Evolutionary conservation across 2,797 vertebrate genomes (phyloP).

Genomic region (Acanthornis magna): DNA sequence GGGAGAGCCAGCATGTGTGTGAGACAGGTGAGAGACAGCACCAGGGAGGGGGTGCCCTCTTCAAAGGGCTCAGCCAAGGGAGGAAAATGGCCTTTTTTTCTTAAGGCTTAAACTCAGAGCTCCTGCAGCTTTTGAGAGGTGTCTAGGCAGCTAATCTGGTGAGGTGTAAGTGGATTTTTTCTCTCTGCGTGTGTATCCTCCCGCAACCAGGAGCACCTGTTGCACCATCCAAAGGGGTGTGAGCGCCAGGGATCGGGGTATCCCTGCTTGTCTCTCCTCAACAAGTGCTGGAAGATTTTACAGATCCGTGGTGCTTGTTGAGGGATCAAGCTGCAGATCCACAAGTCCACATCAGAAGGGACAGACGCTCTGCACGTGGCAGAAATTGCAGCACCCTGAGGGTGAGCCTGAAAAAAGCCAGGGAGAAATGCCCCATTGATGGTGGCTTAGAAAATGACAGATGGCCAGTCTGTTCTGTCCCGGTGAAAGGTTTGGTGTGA

Average conservation of each 20-base stretch:
- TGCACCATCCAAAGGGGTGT: background rate
- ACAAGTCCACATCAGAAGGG: background rate
- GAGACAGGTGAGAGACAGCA: background rate
- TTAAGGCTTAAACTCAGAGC: background rate
- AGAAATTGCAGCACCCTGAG: background rate
- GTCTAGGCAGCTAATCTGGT: background rate
- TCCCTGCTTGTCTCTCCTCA: background rate
- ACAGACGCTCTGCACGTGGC: background rate
- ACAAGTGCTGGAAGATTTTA: background rate
- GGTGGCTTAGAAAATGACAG: background rate
- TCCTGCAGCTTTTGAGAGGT: background rate
- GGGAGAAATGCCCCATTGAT: background rate
- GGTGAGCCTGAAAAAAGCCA: background rate
- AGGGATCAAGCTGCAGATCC: background rate
- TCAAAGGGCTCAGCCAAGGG: background rate
- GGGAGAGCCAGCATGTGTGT: background rate
- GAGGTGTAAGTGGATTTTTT: background rate
- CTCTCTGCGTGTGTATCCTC: background rate
- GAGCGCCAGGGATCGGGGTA: background rate
- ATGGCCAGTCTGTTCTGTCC: background rate
- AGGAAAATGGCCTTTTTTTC: background rate
- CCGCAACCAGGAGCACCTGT: background rate
- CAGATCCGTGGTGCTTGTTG: background rate
- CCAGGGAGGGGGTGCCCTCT: background rate
- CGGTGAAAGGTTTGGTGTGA: background rate